A percentile compares a stretch with the other conserved stretches of the same genome.
Conservation (phyloP, 2,797 vertebrate species). For the Esox lucius region DNA sequence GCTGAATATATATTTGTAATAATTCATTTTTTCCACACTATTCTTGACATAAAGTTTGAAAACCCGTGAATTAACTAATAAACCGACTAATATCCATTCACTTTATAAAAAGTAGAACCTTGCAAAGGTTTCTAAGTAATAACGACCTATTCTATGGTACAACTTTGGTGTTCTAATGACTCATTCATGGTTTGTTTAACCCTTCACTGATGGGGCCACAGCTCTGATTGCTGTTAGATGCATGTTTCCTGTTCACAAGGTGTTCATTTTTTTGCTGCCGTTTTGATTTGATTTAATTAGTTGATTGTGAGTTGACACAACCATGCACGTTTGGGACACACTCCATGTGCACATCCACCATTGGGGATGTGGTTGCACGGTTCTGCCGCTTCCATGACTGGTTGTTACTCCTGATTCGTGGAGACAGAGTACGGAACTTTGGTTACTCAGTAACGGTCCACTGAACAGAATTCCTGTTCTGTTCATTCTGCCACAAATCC, state of each 20-base stretch:
- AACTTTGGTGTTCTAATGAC: conserved; percentile 29
- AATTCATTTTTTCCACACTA: no score
- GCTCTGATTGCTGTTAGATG: conserved; percentile 24
- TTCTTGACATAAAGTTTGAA: no score
- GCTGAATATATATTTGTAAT: no score
- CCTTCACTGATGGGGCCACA: no score
- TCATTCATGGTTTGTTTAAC: conserved; percentile 16
- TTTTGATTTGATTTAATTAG: conserved; percentile 12
- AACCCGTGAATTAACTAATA: not conserved
- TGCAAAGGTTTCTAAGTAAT: conserved; percentile 17
- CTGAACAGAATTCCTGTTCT: conserved; percentile 35
- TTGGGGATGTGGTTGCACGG: not conserved
- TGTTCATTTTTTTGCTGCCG: conserved; percentile 42
- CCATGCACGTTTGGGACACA: conserved; percentile 23
- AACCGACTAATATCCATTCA: conserved; percentile 4
- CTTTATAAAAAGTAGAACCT: conserved; percentile 26
- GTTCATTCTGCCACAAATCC: conserved; percentile 20
- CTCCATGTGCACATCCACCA: not conserved
- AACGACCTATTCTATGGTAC: not conserved
- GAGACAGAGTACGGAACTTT: conserved; percentile 18
- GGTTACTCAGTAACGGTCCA: conserved; percentile 21
- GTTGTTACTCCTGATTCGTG: conserved; percentile 34
- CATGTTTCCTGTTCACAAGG: conserved; percentile 21
- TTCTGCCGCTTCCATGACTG: not conserved
- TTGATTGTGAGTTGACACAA: conserved; percentile 37